Evolutionary conservation across 2,888 invertebrate species (phyloP).

Genomic region (Galerucella calmariensis): DNA sequence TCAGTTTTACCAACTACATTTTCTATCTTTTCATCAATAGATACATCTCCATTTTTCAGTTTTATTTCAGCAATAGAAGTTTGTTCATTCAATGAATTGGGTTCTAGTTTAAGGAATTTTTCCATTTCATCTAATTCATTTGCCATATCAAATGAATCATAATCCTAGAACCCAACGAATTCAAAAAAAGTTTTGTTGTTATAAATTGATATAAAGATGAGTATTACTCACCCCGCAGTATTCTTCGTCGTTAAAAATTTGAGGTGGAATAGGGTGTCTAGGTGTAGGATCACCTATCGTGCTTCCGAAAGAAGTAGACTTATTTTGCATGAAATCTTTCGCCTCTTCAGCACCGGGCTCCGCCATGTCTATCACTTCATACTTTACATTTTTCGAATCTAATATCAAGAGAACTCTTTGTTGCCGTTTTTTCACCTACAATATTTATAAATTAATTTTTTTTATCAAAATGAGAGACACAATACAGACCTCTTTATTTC

Average conservation of each 20-base stretch:
- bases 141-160: constrained; percentile 90
- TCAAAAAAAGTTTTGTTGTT: no score
- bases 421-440: constrained; percentile 94
- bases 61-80: constrained; percentile 66
- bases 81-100: constrained; percentile 66
- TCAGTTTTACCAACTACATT: constrained; percentile 32
- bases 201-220: not conserved
- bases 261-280: constrained; percentile 89
- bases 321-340: constrained; percentile 92
- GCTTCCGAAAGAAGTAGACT: constrained; percentile 79
- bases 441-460: constrained; percentile 41
- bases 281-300: constrained; percentile 80
- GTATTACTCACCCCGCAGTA: constrained; percentile 86
- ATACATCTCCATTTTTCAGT: constrained; percentile 57
- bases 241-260: constrained; percentile 91
- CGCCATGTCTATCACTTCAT: constrained; percentile 92
- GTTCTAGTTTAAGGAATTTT: constrained; percentile 83
- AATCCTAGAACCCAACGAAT: constrained; percentile 85
- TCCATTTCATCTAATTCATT: constrained; percentile 92
- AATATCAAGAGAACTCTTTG: constrained; percentile 93
- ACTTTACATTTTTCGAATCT: constrained; percentile 90
- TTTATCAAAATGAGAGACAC: not conserved
- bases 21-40: constrained; percentile 54
- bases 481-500: constrained; percentile 86
- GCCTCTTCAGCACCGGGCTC: constrained; percentile 90